These are phyloP conservation scores for Halictus rubicundus DNA, from an alignment of 1,140 invertebrate genomes.

Conservation along the genomic window DNA sequence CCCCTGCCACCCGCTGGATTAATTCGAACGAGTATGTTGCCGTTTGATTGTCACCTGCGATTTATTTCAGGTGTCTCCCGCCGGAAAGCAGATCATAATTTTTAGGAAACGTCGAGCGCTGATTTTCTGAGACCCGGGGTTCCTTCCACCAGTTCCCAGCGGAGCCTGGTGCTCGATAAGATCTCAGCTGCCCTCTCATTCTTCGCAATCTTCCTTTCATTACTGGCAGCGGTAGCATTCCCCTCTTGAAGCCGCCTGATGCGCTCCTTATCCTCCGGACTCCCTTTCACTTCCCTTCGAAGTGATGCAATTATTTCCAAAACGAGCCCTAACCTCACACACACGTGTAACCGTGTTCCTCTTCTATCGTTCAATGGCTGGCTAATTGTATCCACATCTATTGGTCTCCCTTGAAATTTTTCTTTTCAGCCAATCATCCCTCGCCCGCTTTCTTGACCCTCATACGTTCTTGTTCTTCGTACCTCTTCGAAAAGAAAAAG, in stretches of 20 bases:
- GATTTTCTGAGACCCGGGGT: not conserved
- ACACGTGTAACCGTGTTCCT: slow-evolving; percentile 24
- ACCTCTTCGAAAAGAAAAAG: too few relatives aligned
- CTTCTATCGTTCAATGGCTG: too few relatives aligned
- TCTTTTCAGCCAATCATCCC: not conserved
- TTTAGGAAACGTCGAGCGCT: not conserved
- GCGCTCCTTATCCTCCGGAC: slow-evolving; percentile 14
- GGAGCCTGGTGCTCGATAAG: slow-evolving; percentile 36
- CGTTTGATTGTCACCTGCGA: too few relatives aligned
- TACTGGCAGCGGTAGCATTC: slow-evolving; percentile 10
- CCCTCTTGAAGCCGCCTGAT: slow-evolving; percentile 24
- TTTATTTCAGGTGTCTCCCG: too few relatives aligned
- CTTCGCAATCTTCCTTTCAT: slow-evolving; percentile 49
- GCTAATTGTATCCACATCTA: too few relatives aligned
- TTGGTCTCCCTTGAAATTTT: too few relatives aligned
- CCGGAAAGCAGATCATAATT: not conserved
- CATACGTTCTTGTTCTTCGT: too few relatives aligned
- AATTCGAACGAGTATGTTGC: too few relatives aligned
- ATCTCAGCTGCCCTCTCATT: slow-evolving; percentile 22
- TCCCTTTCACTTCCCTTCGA: slow-evolving; percentile 47
- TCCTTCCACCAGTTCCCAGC: slow-evolving; percentile 1
- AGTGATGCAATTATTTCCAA: slow-evolving; percentile 50
- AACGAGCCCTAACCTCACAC: slow-evolving; percentile 26
- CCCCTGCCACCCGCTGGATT: too few relatives aligned
- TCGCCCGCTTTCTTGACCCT: too few relatives aligned